These are phyloP conservation scores for Ips typographus DNA, from an alignment of 1,140 invertebrate species.

Conservation along the genomic window DNA sequence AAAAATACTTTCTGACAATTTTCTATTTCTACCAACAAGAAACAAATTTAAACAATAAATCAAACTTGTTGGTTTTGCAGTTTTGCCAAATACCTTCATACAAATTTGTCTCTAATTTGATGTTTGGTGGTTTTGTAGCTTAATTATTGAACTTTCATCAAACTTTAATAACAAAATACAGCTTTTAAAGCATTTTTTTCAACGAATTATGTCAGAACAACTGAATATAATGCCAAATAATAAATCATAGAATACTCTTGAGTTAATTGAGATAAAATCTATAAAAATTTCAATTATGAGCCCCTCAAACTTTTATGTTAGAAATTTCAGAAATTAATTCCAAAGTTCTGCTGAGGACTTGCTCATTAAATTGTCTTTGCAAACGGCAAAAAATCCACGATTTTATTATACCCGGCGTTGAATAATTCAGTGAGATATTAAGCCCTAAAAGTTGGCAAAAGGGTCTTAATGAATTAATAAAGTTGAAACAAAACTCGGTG, in stretches of 20 bases:
- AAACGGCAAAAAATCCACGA: slow-evolving; percentile 38
- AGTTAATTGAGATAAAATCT: slow-evolving; percentile 2
- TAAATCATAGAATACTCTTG: neutral
- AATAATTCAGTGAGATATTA: slow-evolving; percentile 40
- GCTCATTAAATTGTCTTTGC: slow-evolving; percentile 35
- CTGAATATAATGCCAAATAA: no score
- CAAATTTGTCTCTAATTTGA: no score
- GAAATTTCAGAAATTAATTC: slow-evolving; percentile 14
- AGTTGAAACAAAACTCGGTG: slow-evolving; percentile 18
- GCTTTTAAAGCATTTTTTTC: no score
- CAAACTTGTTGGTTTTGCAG: no score
- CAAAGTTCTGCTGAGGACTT: slow-evolving; percentile 20
- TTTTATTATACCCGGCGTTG: slow-evolving; percentile 35
- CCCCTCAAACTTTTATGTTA: slow-evolving; percentile 7
- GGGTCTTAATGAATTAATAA: slow-evolving; percentile 42
- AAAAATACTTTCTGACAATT: no score
- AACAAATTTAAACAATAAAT: no score
- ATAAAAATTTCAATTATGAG: slow-evolving; percentile 12
- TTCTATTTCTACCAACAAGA: no score
- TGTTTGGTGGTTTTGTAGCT: no score
- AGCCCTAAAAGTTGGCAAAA: slow-evolving; percentile 36
- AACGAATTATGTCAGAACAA: no score
- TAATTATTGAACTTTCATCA: no score
- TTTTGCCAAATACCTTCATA: no score
- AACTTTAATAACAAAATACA: no score